Base-by-base conservation (phyloP, 2,113 vertebrate genomes). In the Rana temporaria region DNA sequence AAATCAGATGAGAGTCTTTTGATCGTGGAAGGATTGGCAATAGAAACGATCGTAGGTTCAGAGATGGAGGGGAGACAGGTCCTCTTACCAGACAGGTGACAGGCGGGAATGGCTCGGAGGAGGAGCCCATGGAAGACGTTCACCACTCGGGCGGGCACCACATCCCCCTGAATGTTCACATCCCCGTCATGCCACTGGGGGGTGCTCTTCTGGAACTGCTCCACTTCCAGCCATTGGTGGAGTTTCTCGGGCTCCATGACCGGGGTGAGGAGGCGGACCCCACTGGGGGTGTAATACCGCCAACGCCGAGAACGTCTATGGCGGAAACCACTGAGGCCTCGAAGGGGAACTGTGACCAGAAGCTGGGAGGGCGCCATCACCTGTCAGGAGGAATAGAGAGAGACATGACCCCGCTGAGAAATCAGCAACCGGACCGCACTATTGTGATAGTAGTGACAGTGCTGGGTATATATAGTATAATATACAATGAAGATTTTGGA, bases 221-320 rank as follows among this genome's bases (percentile, higher is more conserved):
- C 90, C 70, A 91, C 89, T 79, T 93, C 91, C 69, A 96, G 86
- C 95, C 95, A 96, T 42, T 96, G 95, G 48, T 94, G 91, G 69
- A 94, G 52, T 2, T 94, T 93, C 87, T 97, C 95, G 0, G 95
- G 95, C 75, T 92, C 91, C 32, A 90, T 86, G 69, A 95, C 86
- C 0, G 95, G 95, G 32, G 93, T 94, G 65, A 90, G 85, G 22
- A 94, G 92, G 62, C 87, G 89, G 70, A 90, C 26, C 3, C 95
- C 94, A 0, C 85, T 90, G 68, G 95, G 83, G 0, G 91, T 91
- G 84, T 97, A 96, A 83, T 96, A 96, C 2, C 92, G 86, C 93
- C 95, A 95, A 80, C 88, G 91, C 53, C 67, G 88, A 0, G 87
- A 68, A 81, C 88, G 81, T 73, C 87, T 69, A 9, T 93, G 92